Evolutionary conservation across 2,113 vertebrate genomes (phyloP).

Genomic region (Cheilinus undulatus): DNA sequence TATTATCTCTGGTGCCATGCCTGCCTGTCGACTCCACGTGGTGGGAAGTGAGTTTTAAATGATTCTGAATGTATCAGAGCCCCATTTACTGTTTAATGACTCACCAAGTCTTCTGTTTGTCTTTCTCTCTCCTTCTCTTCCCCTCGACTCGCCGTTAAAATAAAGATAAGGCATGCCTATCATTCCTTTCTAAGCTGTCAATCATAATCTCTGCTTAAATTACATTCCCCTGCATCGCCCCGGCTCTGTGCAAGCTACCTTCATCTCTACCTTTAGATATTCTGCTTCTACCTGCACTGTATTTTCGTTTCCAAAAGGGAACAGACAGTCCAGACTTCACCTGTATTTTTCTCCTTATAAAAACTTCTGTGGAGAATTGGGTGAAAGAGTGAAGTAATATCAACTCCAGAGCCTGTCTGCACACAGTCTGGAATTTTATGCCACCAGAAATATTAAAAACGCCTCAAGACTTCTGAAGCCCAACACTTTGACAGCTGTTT

Average conservation of each 20-base stretch:
- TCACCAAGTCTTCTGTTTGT: conserved; percentile 38
- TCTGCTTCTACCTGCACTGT: conserved; percentile 5
- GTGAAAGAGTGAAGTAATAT: conserved; percentile 19
- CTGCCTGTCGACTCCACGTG: conserved; percentile 37
- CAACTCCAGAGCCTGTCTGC: neutral
- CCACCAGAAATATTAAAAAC: conserved; percentile 7
- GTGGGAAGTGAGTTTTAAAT: conserved; percentile 52
- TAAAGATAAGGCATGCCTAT: conserved; percentile 67
- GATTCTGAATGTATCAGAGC: conserved; percentile 63
- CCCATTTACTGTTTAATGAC: conserved; percentile 71
- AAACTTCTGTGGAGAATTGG: conserved; percentile 18
- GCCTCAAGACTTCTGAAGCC: neutral
- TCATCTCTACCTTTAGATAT: conserved; percentile 27
- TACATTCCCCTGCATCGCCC: conserved; percentile 32
- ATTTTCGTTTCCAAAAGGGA: conserved; percentile 22
- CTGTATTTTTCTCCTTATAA: conserved; percentile 23
- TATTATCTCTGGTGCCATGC: conserved; percentile 69
- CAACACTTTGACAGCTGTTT: neutral
- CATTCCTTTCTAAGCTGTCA: conserved; percentile 61
- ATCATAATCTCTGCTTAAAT: conserved; percentile 69
- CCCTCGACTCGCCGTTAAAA: conserved; percentile 25
- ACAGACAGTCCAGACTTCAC: conserved; percentile 5
- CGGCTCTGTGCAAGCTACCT: conserved; percentile 23
- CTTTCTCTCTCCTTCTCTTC: conserved; percentile 18
- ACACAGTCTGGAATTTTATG: neutral